Percentiles rank a stretch among this genome's conserved stretches.
Evolutionary conservation across 2,888 invertebrate species (phyloP).

Genomic region (Euclidia mi): DNA sequence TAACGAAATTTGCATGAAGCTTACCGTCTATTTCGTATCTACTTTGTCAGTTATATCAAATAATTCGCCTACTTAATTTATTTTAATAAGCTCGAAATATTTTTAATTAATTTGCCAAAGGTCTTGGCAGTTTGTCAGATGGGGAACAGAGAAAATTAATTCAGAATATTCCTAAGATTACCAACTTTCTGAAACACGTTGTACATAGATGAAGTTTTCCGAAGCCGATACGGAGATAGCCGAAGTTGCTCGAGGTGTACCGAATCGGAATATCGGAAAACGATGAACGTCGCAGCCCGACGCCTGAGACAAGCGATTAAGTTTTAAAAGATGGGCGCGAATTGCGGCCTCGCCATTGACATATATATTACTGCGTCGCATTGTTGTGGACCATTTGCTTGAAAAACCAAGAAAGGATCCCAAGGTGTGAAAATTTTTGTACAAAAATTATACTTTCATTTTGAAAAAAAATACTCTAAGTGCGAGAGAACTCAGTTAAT

Average conservation of each 20-base stretch:
- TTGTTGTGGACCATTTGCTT: conserved; percentile 60
- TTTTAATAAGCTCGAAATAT: conserved; percentile 47
- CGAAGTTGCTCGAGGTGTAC: conserved; percentile 40
- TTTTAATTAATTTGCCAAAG: conserved; percentile 48
- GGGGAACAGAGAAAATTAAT: conserved; percentile 22
- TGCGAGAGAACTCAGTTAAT: conserved; percentile 16
- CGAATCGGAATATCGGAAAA: conserved; percentile 66
- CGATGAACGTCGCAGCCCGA: conserved; percentile 56
- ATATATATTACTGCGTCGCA: too few species aligned
- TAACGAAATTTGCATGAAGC: conserved; percentile 30
- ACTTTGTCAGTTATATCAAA: conserved; percentile 30
- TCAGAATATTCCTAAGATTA: conserved; percentile 40
- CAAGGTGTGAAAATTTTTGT: conserved; percentile 51
- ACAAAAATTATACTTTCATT: conserved; percentile 46
- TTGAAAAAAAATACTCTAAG: conserved; percentile 27
- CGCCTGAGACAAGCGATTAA: conserved; percentile 59
- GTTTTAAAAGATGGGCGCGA: conserved; percentile 60
- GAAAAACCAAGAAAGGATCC: conserved; percentile 45
- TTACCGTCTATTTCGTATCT: conserved; percentile 36
- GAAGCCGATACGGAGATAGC: conserved; percentile 23
- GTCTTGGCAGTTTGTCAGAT: conserved; percentile 42
- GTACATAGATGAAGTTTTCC: conserved; percentile 26
- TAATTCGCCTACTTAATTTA: conserved; percentile 36
- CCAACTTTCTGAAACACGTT: conserved; percentile 36
- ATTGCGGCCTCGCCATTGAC: conserved; percentile 51